Percentiles rank a stretch among this genome's conserved stretches.
phyloP scores from a whole-genome alignment of 2,888 invertebrate genomes.

The Mylabris sibirica region DNA sequence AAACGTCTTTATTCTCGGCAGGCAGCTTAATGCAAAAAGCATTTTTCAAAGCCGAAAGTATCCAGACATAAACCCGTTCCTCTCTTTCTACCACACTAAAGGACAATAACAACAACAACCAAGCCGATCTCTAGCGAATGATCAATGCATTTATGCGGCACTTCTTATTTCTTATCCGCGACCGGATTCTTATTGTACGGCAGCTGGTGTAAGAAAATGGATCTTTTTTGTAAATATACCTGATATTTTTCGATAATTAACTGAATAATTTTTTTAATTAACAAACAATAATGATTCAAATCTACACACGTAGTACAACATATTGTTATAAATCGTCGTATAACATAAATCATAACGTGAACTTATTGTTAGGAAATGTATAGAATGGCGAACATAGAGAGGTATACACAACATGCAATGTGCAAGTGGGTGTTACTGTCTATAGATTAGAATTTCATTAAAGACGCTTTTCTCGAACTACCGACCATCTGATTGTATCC shows the following conservation, averaged over 20 bases:
- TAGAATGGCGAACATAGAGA: slow-evolving; percentile 44
- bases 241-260: not conserved
- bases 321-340: not conserved
- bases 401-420: slow-evolving; percentile 37
- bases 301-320: slow-evolving; percentile 5
- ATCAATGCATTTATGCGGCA: slow-evolving; percentile 60
- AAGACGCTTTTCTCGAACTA: not conserved
- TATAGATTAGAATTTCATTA: slow-evolving; percentile 46
- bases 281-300: slow-evolving; percentile 12
- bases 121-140: slow-evolving; percentile 48
- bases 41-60: slow-evolving; percentile 54
- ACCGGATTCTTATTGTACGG: slow-evolving; percentile 52
- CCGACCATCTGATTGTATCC: slow-evolving; percentile 12
- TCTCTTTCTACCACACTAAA: slow-evolving; percentile 45
- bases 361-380: slow-evolving; percentile 37
- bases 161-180: slow-evolving; percentile 57
- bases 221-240: slow-evolving; percentile 36
- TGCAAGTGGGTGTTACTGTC: slow-evolving; percentile 45
- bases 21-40: slow-evolving; percentile 57
- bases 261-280: not conserved
- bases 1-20: slow-evolving; percentile 59
- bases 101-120: slow-evolving; percentile 40
- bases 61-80: slow-evolving; percentile 57
- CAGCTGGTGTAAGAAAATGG: slow-evolving; percentile 50
- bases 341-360: slow-evolving; percentile 7